A percentile compares a stretch with the other conserved stretches of the same genome.
phyloP scores from a whole-genome alignment of 1,140 invertebrate species.

The Drosophila lacteicornis region DNA sequence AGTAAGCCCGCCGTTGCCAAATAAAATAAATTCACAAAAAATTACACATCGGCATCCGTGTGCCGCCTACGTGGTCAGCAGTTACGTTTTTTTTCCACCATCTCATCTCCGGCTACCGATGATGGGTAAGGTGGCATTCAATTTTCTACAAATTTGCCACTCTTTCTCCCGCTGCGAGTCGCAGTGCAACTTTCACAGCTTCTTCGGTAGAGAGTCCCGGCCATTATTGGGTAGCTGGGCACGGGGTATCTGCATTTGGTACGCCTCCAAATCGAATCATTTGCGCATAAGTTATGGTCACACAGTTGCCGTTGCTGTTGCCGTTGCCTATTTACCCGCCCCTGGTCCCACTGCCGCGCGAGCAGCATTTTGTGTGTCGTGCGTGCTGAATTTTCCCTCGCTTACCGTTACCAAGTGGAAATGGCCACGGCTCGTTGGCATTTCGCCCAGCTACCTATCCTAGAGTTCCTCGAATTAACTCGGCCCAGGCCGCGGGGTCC shows the following conservation, averaged over 20 bases:
- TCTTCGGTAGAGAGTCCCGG: constrained; percentile 46
- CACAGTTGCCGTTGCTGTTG: constrained; percentile 55
- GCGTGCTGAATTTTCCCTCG: constrained; percentile 60
- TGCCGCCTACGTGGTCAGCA: constrained; percentile 65
- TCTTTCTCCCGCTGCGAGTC: constrained; percentile 56
- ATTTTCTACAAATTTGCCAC: constrained; percentile 66
- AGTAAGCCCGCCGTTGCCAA: constrained; percentile 30
- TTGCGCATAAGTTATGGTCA: constrained; percentile 68
- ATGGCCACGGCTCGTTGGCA: constrained; percentile 59
- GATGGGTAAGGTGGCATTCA: constrained; percentile 60
- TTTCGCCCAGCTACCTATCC: constrained; percentile 57
- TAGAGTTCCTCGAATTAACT: constrained; percentile 22
- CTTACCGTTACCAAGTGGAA: constrained; percentile 61
- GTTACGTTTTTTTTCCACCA: constrained; percentile 2
- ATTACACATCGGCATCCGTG: constrained; percentile 65
- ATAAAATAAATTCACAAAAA: constrained; percentile 65
- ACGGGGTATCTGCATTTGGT: constrained; percentile 56
- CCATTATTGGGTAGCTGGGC: constrained; percentile 61
- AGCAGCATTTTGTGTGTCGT: constrained; percentile 44
- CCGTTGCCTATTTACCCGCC: constrained; percentile 34
- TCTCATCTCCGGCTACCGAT: constrained; percentile 33
- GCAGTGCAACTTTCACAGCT: constrained; percentile 63
- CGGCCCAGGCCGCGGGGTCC: constrained; percentile 8
- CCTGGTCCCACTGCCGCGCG: constrained; percentile 9
- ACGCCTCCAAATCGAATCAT: constrained; percentile 66